Percentiles rank a stretch among this genome's conserved stretches.
phyloP scores from a whole-genome alignment of 2,888 invertebrate genomes.

The Ichneumoninae sp. region DNA sequence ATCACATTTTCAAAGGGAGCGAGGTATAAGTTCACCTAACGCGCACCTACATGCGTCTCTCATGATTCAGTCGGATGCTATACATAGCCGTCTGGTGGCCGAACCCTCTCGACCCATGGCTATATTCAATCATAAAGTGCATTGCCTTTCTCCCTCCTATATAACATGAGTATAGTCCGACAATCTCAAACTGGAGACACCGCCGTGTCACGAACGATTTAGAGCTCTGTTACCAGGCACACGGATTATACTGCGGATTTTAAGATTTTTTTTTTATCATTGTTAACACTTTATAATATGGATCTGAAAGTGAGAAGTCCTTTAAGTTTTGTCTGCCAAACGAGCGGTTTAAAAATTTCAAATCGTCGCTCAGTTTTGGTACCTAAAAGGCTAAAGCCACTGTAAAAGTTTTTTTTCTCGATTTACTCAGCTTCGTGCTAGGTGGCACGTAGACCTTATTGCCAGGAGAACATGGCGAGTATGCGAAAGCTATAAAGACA shows the following conservation, averaged over 20 bases:
- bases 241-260: background rate
- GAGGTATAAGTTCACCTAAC: slow-evolving; percentile 38
- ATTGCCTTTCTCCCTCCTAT: slow-evolving; percentile 72
- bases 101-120: slow-evolving; percentile 68
- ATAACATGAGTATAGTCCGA: slow-evolving; percentile 36
- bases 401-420: background rate
- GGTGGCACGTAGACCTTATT: background rate
- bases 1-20: background rate
- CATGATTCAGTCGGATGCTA: slow-evolving; percentile 75
- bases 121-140: slow-evolving; percentile 79
- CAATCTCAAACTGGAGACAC: slow-evolving; percentile 45
- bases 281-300: background rate
- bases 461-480: slow-evolving; percentile 2
- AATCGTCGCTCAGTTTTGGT: background rate
- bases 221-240: background rate
- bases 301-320: background rate
- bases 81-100: slow-evolving; percentile 72
- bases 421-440: background rate
- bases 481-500: slow-evolving; percentile 17
- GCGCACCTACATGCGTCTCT: slow-evolving; percentile 55
- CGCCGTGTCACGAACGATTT: slow-evolving; percentile 12
- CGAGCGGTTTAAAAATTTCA: background rate
- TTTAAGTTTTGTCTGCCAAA: background rate
- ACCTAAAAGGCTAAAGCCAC: background rate
- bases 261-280: background rate